Evolutionary conservation across 2,888 invertebrate species (phyloP).

Genomic region (Eupelmus urozonus): DNA sequence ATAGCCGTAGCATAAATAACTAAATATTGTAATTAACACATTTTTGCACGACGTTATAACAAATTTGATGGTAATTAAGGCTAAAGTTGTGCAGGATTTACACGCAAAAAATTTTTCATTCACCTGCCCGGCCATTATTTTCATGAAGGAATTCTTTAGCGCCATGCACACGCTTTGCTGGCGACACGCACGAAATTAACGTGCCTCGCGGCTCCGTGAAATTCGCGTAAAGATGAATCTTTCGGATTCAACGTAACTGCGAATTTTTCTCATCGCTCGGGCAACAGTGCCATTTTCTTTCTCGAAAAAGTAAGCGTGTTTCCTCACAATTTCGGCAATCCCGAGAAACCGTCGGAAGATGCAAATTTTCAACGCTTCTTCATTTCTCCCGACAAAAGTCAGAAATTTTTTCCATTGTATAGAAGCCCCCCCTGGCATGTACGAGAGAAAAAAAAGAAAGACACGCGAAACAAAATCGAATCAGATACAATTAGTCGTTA

Average conservation of each 20-base stretch:
- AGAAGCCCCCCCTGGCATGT: no score
- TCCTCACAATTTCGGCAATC: slow-evolving; percentile 19
- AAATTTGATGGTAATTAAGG: not conserved
- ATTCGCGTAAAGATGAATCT: not conserved
- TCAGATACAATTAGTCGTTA: slow-evolving; percentile 6
- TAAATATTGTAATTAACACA: no score
- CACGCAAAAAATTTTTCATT: not conserved
- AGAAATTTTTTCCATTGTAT: no score
- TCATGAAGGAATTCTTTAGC: slow-evolving; percentile 1
- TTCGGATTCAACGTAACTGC: not conserved
- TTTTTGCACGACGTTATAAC: not conserved
- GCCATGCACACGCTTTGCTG: not conserved
- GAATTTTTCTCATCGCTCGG: slow-evolving; percentile 4
- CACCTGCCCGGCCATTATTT: not conserved
- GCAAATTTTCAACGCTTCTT: slow-evolving; percentile 10
- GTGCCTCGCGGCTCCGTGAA: not conserved
- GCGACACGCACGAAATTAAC: slow-evolving; percentile 12
- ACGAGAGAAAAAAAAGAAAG: not conserved
- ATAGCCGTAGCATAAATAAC: no score
- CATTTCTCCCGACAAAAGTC: not conserved
- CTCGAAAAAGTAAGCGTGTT: not conserved
- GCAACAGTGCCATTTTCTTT: slow-evolving; percentile 7
- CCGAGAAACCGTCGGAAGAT: not conserved
- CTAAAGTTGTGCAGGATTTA: not conserved
- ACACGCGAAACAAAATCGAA: not conserved